Conservation (phyloP, 2,888 invertebrate species). For the Muschampia staudingeri region DNA sequence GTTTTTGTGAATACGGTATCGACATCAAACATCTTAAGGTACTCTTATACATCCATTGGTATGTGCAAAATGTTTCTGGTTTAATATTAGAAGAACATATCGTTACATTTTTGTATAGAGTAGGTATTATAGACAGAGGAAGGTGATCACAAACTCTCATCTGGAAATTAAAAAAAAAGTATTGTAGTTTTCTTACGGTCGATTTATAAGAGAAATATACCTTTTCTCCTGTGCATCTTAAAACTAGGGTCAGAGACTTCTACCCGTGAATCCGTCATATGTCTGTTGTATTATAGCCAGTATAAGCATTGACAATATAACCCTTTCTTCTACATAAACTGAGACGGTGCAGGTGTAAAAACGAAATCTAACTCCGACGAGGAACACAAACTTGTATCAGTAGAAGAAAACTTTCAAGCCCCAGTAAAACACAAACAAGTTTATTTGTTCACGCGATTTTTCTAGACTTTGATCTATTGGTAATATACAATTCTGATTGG, state of each 20-base stretch:
- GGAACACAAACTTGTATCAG: not conserved
- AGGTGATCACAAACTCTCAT: not conserved
- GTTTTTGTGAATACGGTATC: slow-evolving; percentile 14
- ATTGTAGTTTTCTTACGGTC: too few species aligned
- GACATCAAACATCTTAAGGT: not conserved
- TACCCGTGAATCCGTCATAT: not conserved
- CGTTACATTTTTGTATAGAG: too few species aligned
- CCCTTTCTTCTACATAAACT: not conserved
- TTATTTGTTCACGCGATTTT: slow-evolving; percentile 29
- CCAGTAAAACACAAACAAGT: slow-evolving; percentile 38
- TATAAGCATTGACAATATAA: not conserved
- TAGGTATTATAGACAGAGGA: too few species aligned
- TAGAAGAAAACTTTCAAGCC: slow-evolving; percentile 30
- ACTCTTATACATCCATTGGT: not conserved
- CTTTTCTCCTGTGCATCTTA: not conserved
- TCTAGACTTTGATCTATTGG: slow-evolving; percentile 8
- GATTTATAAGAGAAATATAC: too few species aligned
- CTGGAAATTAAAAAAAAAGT: not conserved
- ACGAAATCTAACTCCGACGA: not conserved
- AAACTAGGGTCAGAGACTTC: not conserved
- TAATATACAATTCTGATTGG: not conserved
- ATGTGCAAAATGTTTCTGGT: not conserved
- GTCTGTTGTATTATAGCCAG: too few species aligned
- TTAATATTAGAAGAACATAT: not conserved
- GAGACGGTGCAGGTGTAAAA: not conserved